A percentile compares a stretch with the other conserved stretches of the same genome.
Evolutionary conservation across 2,113 vertebrate species (phyloP).

Genomic region (Cinclus mexicanus): DNA sequence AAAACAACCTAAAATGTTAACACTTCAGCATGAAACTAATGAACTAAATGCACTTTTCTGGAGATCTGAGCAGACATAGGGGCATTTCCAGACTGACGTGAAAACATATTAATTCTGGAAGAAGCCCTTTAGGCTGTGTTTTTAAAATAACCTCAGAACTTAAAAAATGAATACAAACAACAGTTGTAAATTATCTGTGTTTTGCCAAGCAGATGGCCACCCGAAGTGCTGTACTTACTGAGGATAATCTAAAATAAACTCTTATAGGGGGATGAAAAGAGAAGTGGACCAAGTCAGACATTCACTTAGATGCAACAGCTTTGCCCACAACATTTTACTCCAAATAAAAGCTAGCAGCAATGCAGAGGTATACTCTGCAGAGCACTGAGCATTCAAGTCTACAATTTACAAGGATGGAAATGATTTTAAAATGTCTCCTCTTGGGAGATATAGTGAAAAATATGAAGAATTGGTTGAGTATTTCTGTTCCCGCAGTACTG

Average conservation of each 20-base stretch:
- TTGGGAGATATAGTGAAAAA: not conserved
- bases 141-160: slow-evolving; percentile 29
- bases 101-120: slow-evolving; percentile 31
- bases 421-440: not conserved
- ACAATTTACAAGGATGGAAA: not conserved
- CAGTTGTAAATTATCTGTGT: not conserved
- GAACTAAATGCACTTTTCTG: slow-evolving; percentile 26
- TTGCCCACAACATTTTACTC: not conserved
- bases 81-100: slow-evolving; percentile 24
- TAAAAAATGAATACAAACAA: slow-evolving; percentile 23
- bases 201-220: not conserved
- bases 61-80: not conserved
- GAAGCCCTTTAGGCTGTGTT: slow-evolving; percentile 1
- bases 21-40: slow-evolving; percentile 39
- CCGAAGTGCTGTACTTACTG: not conserved
- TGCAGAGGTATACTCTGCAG: not conserved
- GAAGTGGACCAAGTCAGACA: not conserved
- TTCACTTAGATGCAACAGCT: not conserved
- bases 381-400: accelerated
- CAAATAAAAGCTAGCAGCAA: not conserved
- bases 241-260: not conserved
- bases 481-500: not conserved
- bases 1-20: slow-evolving; percentile 56
- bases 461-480: not conserved
- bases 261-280: not conserved